These are phyloP conservation scores for Neoitamus cyanurus DNA, from an alignment of 2,888 invertebrate genomes.

Conservation along the genomic window DNA sequence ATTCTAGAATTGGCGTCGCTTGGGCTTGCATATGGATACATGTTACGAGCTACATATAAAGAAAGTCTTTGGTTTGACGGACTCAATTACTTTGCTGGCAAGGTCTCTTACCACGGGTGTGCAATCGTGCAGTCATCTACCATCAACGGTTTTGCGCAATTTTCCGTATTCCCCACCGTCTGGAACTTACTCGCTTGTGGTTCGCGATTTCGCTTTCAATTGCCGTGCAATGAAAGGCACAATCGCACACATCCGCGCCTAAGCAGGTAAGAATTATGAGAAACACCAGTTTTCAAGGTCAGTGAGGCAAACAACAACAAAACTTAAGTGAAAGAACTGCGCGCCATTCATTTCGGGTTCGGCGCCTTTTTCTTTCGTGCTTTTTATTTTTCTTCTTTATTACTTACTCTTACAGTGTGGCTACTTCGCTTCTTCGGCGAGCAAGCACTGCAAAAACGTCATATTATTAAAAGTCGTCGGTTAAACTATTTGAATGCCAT, in stretches of 20 bases:
- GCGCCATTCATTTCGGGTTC: conserved; percentile 33
- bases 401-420: background rate
- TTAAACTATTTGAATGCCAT: background rate
- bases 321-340: conserved; percentile 30
- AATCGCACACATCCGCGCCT: conserved; percentile 30
- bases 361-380: conserved; percentile 13
- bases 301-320: conserved; percentile 32
- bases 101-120: conserved; percentile 29
- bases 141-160: conserved; percentile 41
- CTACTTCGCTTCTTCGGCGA: background rate
- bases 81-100: conserved; percentile 27
- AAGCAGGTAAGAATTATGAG: conserved; percentile 45
- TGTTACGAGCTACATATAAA: background rate
- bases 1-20: conserved; percentile 2
- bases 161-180: conserved; percentile 23
- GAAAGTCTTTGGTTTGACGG: conserved; percentile 34
- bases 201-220: conserved; percentile 43
- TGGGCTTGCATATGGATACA: background rate
- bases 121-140: conserved; percentile 36
- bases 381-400: conserved; percentile 23
- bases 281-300: conserved; percentile 46
- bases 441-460: background rate
- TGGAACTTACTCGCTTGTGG: conserved; percentile 30
- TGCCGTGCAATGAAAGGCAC: conserved; percentile 39
- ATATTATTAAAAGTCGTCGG: background rate